Base-by-base conservation (phyloP, 1,140 invertebrate species). In the Ctenoplectra terminalis region DNA sequence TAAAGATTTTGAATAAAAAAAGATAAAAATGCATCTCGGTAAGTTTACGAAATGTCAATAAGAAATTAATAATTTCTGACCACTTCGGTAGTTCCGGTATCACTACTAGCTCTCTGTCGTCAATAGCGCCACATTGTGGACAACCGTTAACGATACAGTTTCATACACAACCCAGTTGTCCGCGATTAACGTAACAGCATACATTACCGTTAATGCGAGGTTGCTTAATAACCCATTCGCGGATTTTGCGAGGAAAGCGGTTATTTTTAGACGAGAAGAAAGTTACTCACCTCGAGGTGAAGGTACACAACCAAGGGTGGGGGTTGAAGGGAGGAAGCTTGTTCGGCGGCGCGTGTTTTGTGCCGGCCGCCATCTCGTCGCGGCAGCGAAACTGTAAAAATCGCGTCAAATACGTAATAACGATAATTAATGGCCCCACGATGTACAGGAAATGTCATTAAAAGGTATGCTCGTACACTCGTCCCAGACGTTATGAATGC, bases 361-460 rank as follows among this genome's bases (percentile, higher is more conserved):
- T 34, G 17, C 46, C 4, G 43, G 20, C 40, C 17, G 26, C 17
- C 20, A 20, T 58, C 56, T 11, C 26, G 6, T 26, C 17, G 66
- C n/a, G 17, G n/a, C 29, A 5, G n/a, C 2, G 63, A 67, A 56
- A 56, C 26, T 43, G 15, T 7, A 74, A 81, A 56, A 54, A 64
- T 73, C 15, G 31, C 58, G 60, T 80, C 20, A 73, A 54, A 58
- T 58, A 67, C 72, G 72, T 75, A 81, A 80, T 81, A 81, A 75
- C 43, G 61, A 81, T 81, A 81, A 75, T 81, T 75, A 82, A 82
- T 63, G 56, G 9, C 15, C 56, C 7, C 20, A 9, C 34, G 54
- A 23, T 82, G 37, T 70, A 69, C 73, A 70, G 80, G 63, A 77
- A 82, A 76, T 77, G 61, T 75, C 60, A 43, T 81, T 64, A 66